Evolutionary conservation across 2,113 vertebrate species (phyloP).

Genomic region (Dolichotis patagonum): DNA sequence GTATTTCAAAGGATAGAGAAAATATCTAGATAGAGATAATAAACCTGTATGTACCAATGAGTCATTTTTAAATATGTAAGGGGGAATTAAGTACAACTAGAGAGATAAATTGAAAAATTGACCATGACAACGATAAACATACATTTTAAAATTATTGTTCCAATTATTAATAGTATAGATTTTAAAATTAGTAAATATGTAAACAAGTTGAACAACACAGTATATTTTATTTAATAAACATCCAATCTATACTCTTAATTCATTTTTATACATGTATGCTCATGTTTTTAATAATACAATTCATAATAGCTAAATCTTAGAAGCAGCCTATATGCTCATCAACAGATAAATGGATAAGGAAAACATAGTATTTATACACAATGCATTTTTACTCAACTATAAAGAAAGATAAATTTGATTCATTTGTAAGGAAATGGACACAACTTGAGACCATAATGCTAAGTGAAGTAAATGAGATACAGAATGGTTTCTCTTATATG

Average conservation of each 20-base stretch:
- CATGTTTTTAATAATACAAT: too few species aligned
- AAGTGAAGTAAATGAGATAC: too few species aligned
- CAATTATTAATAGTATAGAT: not conserved
- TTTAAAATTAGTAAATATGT: not conserved
- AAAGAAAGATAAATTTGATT: too few species aligned
- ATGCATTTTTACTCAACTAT: too few species aligned
- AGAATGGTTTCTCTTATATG: too few species aligned
- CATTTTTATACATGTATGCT: too few species aligned
- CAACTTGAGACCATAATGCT: too few species aligned
- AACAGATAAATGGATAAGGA: too few species aligned
- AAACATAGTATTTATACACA: too few species aligned
- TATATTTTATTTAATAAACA: slow-evolving; percentile 17
- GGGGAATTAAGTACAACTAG: not conserved
- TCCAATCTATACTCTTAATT: not conserved
- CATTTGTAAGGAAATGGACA: too few species aligned
- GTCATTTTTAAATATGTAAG: slow-evolving; percentile 50
- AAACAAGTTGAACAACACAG: not conserved
- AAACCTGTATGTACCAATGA: not conserved
- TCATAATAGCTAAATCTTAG: too few species aligned
- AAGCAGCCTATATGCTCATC: too few species aligned
- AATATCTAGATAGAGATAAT: slow-evolving; percentile 27
- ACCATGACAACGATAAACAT: not conserved
- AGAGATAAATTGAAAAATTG: slow-evolving; percentile 45
- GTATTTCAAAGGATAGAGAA: not conserved
- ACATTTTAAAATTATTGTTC: not conserved